These are phyloP conservation scores for Paedocypris micromegethes DNA, from an alignment of 2,797 vertebrate species.

Conservation along the genomic window DNA sequence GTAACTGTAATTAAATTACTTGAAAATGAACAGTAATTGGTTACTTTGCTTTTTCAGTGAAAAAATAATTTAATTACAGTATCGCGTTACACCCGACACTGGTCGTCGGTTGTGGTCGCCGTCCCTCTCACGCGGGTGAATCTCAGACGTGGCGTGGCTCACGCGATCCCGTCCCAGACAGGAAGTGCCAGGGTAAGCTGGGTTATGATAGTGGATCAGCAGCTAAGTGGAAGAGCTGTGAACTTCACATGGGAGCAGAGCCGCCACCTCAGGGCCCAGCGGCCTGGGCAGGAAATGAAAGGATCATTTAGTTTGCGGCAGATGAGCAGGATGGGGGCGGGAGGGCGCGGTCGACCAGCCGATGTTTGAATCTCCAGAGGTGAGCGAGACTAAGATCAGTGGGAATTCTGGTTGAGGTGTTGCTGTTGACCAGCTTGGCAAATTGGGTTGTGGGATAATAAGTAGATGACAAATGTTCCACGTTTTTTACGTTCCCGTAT, in stretches of 20 bases:
- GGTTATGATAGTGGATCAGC: constrained; percentile 83
- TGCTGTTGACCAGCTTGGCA: constrained; percentile 1
- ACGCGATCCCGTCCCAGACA: constrained; percentile 71
- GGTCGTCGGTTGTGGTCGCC: too few species aligned
- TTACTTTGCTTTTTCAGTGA: too few species aligned
- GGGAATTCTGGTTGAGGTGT: constrained; percentile 20
- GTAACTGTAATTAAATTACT: too few species aligned
- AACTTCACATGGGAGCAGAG: constrained; percentile 74
- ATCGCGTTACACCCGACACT: too few species aligned
- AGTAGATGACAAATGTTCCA: too few species aligned
- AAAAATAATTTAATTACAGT: too few species aligned
- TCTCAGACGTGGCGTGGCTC: constrained; percentile 62
- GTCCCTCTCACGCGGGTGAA: constrained; percentile 60
- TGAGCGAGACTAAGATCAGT: constrained; percentile 17
- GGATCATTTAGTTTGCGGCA: constrained; percentile 81
- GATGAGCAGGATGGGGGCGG: constrained; percentile 54
- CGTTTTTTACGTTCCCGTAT: too few species aligned
- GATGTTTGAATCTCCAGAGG: constrained; percentile 36
- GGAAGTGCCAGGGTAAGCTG: constrained; percentile 74
- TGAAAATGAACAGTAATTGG: too few species aligned
- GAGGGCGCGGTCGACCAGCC: constrained; percentile 42
- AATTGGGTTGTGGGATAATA: constrained; percentile 7
- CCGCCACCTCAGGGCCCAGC: constrained; percentile 75
- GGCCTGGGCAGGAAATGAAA: constrained; percentile 89
- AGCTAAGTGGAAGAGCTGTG: constrained; percentile 76